Base-by-base conservation (phyloP, 2,797 vertebrate species). In the Gymnocypris eckloni region DNA sequence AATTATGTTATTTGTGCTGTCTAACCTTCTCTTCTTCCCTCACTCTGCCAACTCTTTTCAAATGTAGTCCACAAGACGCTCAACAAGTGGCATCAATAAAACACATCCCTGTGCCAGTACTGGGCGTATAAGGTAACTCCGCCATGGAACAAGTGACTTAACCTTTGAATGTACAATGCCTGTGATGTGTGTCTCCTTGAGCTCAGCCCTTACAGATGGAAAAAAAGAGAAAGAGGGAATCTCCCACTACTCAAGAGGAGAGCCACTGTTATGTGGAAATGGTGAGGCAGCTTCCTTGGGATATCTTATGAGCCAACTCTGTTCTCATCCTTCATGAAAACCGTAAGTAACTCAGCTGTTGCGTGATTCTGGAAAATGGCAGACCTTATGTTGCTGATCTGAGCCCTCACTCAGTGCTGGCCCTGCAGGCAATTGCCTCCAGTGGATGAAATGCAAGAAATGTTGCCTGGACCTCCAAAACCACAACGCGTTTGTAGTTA, bases 401-500 rank as follows among this genome's bases (percentile, higher is more conserved):
- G 76, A 61, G 41, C 66, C 52, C 13, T 79, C 28, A 48, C 33
- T 81, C 56, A 39, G 22, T 66, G 56, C 70, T 66, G 69, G 69
- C 71, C 54, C 64, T 22, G 13, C 43, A 18, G 50, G 48, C 61
- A 78, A 77, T 82, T 77, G 67, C 71, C 80, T 87, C 67, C 82
- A 85, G 64, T 77, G 66, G 43, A 87, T 81, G 83, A 82, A 85
- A 87, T 75, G 83, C 50, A 64, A 85, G 80, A 87, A 81, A 84
- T 87, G 86, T 45, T 22, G 61, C 71, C 15, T n/a, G 54, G 70
- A 82, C 76, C 84, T 86, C 81, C 84, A 75, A 83, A 83, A 86
- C 87, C 87, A 79, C 87, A 83, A 82, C 33, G 66, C 50, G 48
- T 83, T 86, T 80, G 86, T 54, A 71, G 81, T 72, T 41, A 73